Conservation (phyloP, 2,113 vertebrate genomes). For the Aegotheles bennettii region DNA sequence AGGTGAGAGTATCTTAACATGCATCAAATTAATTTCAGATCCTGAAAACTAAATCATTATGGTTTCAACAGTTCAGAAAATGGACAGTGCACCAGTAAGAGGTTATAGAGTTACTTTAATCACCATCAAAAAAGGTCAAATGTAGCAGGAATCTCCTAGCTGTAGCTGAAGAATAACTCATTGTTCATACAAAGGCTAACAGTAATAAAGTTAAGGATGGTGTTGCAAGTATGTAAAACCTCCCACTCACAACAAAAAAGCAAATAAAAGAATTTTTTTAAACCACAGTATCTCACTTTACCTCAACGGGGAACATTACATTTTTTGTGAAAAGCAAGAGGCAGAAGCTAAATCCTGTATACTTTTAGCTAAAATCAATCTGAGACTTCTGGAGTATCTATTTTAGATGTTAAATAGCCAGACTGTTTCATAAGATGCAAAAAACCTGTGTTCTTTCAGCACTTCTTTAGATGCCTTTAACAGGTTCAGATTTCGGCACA, state of each 20-base stretch:
- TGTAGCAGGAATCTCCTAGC: background rate
- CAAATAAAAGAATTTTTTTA: background rate
- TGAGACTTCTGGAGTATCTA: background rate
- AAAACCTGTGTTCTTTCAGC: accelerated
- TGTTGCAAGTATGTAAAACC: background rate
- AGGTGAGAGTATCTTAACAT: background rate
- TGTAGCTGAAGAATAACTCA: background rate
- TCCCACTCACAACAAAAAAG: background rate
- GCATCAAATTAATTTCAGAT: background rate
- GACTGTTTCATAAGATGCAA: background rate
- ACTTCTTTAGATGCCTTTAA: background rate
- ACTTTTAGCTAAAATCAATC: background rate
- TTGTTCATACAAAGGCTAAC: background rate
- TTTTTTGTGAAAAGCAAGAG: background rate
- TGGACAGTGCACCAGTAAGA: background rate
- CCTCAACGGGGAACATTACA: background rate
- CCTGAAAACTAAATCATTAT: background rate
- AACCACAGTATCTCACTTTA: background rate
- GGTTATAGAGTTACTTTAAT: background rate
- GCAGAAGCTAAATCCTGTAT: background rate
- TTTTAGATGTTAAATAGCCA: background rate
- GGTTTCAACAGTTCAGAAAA: background rate
- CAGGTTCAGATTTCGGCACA: background rate
- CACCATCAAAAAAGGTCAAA: background rate
- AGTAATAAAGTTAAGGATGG: background rate